phyloP scores from a whole-genome alignment of 2,888 invertebrate species.

The Leptinotarsa tumamoca region DNA sequence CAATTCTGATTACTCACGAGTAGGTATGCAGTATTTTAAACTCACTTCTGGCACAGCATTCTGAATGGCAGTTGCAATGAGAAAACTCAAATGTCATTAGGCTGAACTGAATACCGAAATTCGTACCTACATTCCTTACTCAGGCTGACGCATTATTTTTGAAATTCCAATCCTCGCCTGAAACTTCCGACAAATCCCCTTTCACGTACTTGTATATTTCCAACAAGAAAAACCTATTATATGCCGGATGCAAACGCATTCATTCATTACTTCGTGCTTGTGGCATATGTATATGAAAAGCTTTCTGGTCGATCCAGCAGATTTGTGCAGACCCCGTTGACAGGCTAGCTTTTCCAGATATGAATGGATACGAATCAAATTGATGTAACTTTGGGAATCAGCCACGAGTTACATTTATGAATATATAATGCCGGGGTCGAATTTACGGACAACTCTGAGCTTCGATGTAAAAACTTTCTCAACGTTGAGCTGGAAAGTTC shows the following conservation, averaged over 20 bases:
- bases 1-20: too few species aligned
- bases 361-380: constrained; percentile 2
- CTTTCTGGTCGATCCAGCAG: background rate
- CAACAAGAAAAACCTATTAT: constrained; percentile 2
- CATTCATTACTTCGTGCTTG: constrained; percentile 1
- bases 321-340: background rate
- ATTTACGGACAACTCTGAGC: background rate
- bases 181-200: background rate
- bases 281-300: background rate
- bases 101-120: too few species aligned
- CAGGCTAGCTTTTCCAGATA: constrained; percentile 2
- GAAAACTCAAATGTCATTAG: too few species aligned
- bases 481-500: too few species aligned
- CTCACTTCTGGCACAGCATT: too few species aligned
- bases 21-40: too few species aligned
- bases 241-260: background rate
- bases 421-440: background rate
- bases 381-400: background rate
- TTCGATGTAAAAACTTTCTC: background rate
- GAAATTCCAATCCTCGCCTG: background rate
- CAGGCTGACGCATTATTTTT: background rate
- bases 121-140: too few species aligned
- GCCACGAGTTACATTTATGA: background rate
- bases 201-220: background rate
- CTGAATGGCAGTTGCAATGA: too few species aligned